Conservation (phyloP, 2,113 vertebrate genomes). For the Tychaedon coryphoeus region DNA sequence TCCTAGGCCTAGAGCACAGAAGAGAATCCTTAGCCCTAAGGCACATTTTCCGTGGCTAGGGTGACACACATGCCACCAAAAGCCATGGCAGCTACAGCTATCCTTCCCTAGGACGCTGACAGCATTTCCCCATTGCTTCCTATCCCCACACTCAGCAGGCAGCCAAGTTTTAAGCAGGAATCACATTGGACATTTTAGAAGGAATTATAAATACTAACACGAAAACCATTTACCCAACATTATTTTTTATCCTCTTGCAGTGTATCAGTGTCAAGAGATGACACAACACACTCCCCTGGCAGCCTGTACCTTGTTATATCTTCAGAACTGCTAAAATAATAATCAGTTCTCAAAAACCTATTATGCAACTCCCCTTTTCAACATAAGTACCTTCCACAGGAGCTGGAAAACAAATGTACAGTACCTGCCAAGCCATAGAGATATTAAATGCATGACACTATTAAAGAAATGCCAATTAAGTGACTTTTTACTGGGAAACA, state of each 20-base stretch:
- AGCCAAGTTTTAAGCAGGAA: fast-evolving
- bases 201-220: not conserved
- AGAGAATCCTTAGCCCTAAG: not conserved
- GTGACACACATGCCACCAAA: not conserved
- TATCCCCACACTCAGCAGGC: not conserved
- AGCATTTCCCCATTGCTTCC: not conserved
- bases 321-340: not conserved
- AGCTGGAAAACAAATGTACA: not conserved
- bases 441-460: not conserved
- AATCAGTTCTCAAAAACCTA: not conserved
- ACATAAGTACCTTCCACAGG: not conserved
- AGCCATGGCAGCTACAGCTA: not conserved
- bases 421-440: not conserved
- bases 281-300: not conserved
- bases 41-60: fast-evolving
- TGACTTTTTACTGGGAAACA: not conserved
- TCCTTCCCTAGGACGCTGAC: not conserved
- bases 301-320: not conserved
- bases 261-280: not conserved
- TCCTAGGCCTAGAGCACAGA: fast-evolving
- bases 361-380: not conserved
- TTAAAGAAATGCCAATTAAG: not conserved
- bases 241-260: not conserved
- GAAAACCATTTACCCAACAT: not conserved
- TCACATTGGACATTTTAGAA: fast-evolving